Conservation (phyloP, 1,140 invertebrate species). For the Drosophila auraria region DNA sequence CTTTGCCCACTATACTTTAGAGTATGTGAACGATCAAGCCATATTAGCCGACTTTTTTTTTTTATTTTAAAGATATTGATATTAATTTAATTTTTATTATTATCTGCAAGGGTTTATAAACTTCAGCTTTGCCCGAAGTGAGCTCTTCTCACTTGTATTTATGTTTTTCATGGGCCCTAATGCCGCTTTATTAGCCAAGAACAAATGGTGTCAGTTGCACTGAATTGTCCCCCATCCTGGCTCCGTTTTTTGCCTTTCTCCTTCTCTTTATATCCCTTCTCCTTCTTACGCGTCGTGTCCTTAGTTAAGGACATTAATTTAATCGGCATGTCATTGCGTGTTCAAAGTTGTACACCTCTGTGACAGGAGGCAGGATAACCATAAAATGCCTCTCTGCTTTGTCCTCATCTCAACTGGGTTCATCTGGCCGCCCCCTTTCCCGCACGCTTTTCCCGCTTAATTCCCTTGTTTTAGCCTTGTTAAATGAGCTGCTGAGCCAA, state of each 20-base stretch:
- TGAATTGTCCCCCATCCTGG: background rate
- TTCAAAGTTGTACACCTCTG: conserved; percentile 62
- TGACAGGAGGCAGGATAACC: conserved; percentile 26
- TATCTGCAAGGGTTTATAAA: no score
- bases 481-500: conserved; percentile 32
- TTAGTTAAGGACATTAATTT: conserved; percentile 50
- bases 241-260: no score
- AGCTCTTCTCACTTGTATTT: background rate
- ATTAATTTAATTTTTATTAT: no score
- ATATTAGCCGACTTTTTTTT: no score
- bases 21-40: no score
- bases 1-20: no score
- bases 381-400: conserved; percentile 56
- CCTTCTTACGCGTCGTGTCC: background rate
- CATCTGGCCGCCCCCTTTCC: background rate
- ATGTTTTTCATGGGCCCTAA: conserved; percentile 37
- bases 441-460: conserved; percentile 4
- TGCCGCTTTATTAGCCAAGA: conserved; percentile 40
- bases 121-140: no score
- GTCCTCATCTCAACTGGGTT: conserved; percentile 8
- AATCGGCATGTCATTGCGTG: conserved; percentile 61
- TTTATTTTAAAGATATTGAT: no score
- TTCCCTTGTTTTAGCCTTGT: conserved; percentile 32
- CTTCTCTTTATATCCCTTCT: background rate
- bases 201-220: conserved; percentile 28